Evolutionary conservation across 2,888 invertebrate species (phyloP).

Genomic region (Lordiphosa andalusiaca): DNA sequence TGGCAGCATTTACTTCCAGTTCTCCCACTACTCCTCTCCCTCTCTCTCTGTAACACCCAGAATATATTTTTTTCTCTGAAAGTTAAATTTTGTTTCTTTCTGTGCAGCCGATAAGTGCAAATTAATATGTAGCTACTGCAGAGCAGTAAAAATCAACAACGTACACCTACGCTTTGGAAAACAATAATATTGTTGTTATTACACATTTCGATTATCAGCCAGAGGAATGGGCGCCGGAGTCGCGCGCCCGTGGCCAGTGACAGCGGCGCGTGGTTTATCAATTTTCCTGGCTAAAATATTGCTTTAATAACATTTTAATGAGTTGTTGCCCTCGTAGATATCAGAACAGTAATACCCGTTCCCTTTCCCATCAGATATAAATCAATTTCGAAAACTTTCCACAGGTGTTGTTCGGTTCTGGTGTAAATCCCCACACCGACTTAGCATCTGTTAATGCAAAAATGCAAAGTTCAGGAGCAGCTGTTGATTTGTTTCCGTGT

Average conservation of each 20-base stretch:
- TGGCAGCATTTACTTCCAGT: too few relatives aligned
- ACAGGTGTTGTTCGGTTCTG: constrained; percentile 37
- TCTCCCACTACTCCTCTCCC: too few relatives aligned
- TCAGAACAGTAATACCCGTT: constrained; percentile 28
- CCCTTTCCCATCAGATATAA: constrained; percentile 31
- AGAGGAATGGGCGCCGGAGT: constrained; percentile 20
- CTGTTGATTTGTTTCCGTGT: constrained; percentile 54
- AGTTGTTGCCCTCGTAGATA: constrained; percentile 33
- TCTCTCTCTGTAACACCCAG: too few relatives aligned
- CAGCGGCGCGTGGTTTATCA: constrained; percentile 48
- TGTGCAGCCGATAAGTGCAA: constrained; percentile 41
- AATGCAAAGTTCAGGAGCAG: constrained; percentile 51
- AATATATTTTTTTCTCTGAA: too few relatives aligned
- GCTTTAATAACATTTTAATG: constrained; percentile 48
- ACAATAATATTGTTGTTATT: constrained; percentile 61
- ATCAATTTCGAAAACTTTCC: constrained; percentile 62
- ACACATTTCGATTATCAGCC: constrained; percentile 53
- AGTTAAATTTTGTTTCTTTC: constrained; percentile 13
- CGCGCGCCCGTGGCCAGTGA: constrained; percentile 18
- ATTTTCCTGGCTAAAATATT: constrained; percentile 50
- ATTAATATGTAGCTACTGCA: constrained; percentile 36
- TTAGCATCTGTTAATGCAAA: constrained; percentile 46
- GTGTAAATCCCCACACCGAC: constrained; percentile 10
- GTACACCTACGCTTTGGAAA: constrained; percentile 48
- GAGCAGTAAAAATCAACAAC: constrained; percentile 48